Evolutionary conservation across 2,113 vertebrate genomes (phyloP), one percentile per base, ranked within the genome.

Genomic region (Aspidoscelis tigris): DNA sequence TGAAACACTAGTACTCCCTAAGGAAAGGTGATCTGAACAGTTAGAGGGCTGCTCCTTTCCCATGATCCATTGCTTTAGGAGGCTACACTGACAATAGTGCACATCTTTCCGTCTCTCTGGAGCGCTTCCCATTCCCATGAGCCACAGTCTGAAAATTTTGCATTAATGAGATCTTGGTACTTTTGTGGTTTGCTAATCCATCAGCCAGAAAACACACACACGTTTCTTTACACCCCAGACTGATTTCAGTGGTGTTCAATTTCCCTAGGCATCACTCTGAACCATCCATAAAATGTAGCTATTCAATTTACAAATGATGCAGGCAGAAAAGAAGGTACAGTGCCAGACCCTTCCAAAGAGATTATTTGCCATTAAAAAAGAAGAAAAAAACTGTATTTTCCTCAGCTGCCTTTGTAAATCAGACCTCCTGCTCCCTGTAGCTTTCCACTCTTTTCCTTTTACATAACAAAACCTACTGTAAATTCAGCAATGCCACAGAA

Each of bases 311-410:
- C 82, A 89, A 80, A 89, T 75, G 84, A 77, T 70, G 73, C 43
- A 50, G 89, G 89, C 69, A 93, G 87, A 87, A 90, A 89, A 79
- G 50, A 70, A 88, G 81, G 83, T 88, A 91, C 20, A 83, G 5
- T n/a, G 53, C 61, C 81, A 75, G 84, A 55, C 44, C 80, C 90
- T 89, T 86, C 86, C 78, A 74, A 88, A 85, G 61, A 84, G 83
- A 87, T 77, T 90, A 65, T 90, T 94, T 93, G 84, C 80, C 84
- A 47, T 93, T 91, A 70, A 80, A 74, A 88, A 92, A 93, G 92
- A 88, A 61, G 50, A 69, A 93, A 92, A 93, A 92, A 88, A 55
- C n/a, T 12, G 26, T 93, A 92, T 93, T 84, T 85, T 89, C 86
- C 84, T 88, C 88, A 53, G 43, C 80, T 87, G 18, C 68, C 88